Conservation (phyloP, 1,140 invertebrate species). For the Drosophila sucinea region DNA sequence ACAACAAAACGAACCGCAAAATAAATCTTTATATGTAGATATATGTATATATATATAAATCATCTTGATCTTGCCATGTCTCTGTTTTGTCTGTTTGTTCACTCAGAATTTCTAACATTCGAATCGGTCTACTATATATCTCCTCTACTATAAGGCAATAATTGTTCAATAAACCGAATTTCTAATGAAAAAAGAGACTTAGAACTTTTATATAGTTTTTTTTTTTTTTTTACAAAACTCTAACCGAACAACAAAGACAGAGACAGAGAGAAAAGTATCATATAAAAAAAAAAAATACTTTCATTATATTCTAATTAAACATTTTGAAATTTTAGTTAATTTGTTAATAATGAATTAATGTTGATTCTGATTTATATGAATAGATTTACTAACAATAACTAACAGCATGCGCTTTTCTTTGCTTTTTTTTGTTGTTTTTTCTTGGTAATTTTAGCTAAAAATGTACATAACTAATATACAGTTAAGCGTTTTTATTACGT, state of each 20-base stretch:
- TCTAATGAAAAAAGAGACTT: no score
- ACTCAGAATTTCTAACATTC: background rate
- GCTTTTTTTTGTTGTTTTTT: constrained; percentile 35
- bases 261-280: constrained; percentile 1
- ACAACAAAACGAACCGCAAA: background rate
- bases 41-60: background rate
- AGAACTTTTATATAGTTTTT: no score
- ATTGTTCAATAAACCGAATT: background rate
- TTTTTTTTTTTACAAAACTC: background rate
- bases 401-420: constrained; percentile 65
- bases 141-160: background rate
- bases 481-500: constrained; percentile 75
- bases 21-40: background rate
- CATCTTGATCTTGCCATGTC: background rate
- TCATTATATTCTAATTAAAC: background rate
- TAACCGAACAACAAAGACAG: background rate
- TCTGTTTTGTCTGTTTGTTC: no score
- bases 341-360: constrained; percentile 30
- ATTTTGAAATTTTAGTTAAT: constrained; percentile 34
- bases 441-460: constrained; percentile 57
- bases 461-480: constrained; percentile 77
- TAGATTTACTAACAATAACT: constrained; percentile 75
- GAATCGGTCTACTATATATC: background rate
- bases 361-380: constrained; percentile 45
- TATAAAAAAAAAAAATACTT: background rate